A percentile compares a stretch with the other conserved stretches of the same genome.
phyloP scores from a whole-genome alignment of 2,797 vertebrate species.

The Buphagus erythrorhynchus region DNA sequence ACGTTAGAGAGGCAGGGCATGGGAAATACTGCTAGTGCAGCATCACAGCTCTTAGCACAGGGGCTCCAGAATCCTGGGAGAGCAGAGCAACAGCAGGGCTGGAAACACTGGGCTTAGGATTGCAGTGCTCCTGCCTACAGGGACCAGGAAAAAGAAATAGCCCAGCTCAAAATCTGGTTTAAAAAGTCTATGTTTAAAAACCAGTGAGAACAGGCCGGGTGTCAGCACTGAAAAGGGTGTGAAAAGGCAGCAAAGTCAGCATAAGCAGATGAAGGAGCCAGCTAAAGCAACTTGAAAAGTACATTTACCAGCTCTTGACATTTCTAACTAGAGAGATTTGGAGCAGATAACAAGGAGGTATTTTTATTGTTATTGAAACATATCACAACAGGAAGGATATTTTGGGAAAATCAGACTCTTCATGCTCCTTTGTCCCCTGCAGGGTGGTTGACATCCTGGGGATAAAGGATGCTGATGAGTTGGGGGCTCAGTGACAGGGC shows the following conservation, averaged over 20 bases:
- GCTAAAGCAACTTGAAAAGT: background rate
- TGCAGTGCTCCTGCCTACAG: background rate
- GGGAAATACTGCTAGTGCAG: fast-evolving
- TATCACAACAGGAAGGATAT: background rate
- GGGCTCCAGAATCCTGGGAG: background rate
- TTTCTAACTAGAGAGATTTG: background rate
- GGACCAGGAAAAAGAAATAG: background rate
- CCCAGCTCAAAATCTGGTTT: background rate
- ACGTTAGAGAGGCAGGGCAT: background rate
- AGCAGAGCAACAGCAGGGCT: background rate
- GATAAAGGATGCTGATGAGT: background rate
- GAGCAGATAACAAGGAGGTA: background rate
- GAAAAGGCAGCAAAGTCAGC: background rate
- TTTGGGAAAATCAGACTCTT: background rate
- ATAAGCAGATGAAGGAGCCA: background rate
- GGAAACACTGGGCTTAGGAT: background rate
- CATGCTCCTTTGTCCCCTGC: background rate
- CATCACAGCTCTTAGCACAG: background rate
- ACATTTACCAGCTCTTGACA: background rate
- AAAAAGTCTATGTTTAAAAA: background rate
- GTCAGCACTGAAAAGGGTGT: background rate
- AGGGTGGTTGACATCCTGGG: background rate
- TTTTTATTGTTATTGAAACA: background rate
- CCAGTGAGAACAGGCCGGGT: background rate
- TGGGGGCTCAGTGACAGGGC: fast-evolving